Base-by-base conservation (phyloP, 2,797 vertebrate species). In the Buceros bicornis region DNA sequence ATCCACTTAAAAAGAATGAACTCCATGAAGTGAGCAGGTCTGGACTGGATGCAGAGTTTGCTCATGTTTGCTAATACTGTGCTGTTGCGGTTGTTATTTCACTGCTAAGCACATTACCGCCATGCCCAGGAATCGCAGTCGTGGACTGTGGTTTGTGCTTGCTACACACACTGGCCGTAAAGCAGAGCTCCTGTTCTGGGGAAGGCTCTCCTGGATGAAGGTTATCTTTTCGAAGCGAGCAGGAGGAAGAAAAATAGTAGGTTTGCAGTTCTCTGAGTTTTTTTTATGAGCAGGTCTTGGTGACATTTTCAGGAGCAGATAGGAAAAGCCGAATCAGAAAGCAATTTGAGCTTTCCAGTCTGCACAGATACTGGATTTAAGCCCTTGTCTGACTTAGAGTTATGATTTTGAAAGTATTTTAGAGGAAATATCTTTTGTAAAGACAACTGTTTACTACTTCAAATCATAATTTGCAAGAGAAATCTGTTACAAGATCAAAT, bases 401-500 rank as follows among this genome's bases (percentile, higher is more conserved):
- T 86, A 82, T 8, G 70, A 86, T 80, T 95, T 88, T 96, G 82
- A 87, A 93, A 92, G 60, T 42, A 50, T 95, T 97, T 96, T 85
- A 89, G 79, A 89, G 91, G 87, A 95, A 96, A 74, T 72, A 50
- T 35, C 70, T 95, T 67, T 79, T 86, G 92, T 35, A 94, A 92
- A 96, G 77, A 93, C 79, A 57, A 33, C 77, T 94, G 61, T 87
- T 95, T 95, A 86, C 50, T 76, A 81, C 78, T 88, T 97, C 82
- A 96, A 96, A 93, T 96, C 56, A 56, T 84, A 56, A 94, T 97
- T 92, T 93, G 28, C 47, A 71, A 82, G 28, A 79, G 67, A 95
- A 95, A 91, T 96, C n/a, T 94, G 45, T 60, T 86, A 40, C 45
- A 82, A 87, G 65, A 96, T 94, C 85, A 93, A 95, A 87, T 64